Evolutionary conservation across 2,888 invertebrate species (phyloP).

Genomic region (Tetropium fuscum): DNA sequence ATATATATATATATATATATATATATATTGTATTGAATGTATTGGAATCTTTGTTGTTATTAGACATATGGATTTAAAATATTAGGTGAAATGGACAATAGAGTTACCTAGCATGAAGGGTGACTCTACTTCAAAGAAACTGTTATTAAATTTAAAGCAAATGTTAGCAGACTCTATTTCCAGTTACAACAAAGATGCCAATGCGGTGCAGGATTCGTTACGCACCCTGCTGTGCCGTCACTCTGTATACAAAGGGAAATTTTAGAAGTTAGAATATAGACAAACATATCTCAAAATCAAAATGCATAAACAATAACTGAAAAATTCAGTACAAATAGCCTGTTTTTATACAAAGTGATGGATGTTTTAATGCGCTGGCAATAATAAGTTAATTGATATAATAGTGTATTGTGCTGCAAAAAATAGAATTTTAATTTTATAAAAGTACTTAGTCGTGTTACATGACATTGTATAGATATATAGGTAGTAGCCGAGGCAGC

Average conservation of each 20-base stretch:
- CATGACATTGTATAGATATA: slow-evolving; percentile 37
- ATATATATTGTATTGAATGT: too few species aligned
- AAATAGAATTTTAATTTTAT: slow-evolving; percentile 56
- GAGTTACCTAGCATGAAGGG: too few species aligned
- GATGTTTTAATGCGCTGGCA: slow-evolving; percentile 53
- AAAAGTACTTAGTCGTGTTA: slow-evolving; percentile 48
- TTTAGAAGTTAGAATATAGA: slow-evolving; percentile 42
- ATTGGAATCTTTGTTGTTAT: too few species aligned
- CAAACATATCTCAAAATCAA: slow-evolving; percentile 47
- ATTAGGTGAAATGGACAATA: too few species aligned
- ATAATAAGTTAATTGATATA: slow-evolving; percentile 49
- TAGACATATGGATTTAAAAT: too few species aligned
- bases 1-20: too few species aligned
- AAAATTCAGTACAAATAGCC: slow-evolving; percentile 42
- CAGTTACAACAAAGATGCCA: too few species aligned
- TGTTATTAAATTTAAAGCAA: too few species aligned
- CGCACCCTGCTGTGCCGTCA: slow-evolving; percentile 33
- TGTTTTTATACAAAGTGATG: slow-evolving; percentile 40
- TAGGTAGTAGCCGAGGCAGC: slow-evolving; percentile 39
- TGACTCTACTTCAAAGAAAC: too few species aligned
- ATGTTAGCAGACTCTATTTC: neutral
- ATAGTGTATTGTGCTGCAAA: slow-evolving; percentile 49
- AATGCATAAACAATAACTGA: slow-evolving; percentile 38
- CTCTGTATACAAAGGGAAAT: slow-evolving; percentile 48
- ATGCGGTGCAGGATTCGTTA: too few species aligned